Evolutionary conservation across 2,888 invertebrate species (phyloP).

Genomic region (Tribolium freemani): DNA sequence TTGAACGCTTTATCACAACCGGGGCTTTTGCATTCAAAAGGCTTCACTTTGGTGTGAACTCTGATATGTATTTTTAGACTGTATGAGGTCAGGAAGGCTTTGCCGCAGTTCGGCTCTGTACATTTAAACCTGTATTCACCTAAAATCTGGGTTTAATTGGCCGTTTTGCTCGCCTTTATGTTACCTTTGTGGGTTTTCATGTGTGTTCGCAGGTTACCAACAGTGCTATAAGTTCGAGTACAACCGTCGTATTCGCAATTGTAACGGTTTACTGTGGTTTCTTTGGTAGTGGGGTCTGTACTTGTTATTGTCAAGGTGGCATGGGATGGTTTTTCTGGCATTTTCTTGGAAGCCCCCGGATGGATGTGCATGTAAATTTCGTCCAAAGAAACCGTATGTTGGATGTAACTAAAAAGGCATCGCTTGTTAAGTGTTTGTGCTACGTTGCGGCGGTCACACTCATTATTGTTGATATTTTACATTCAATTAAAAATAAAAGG

Average conservation of each 20-base stretch:
- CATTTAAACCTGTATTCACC: constrained; percentile 96
- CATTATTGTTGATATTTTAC: not conserved
- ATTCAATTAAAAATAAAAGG: not conserved
- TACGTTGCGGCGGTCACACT: not conserved
- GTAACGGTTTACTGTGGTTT: constrained; percentile 78
- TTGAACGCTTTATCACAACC: constrained; percentile 95
- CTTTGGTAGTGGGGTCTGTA: constrained; percentile 72
- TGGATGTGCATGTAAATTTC: constrained; percentile 81
- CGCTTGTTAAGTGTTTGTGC: not conserved
- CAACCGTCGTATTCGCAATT: constrained; percentile 92
- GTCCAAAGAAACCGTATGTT: constrained; percentile 78
- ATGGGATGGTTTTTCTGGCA: constrained; percentile 78
- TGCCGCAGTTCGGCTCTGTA: constrained; percentile 87
- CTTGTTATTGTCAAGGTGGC: constrained; percentile 79
- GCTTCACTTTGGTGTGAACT: constrained; percentile 93
- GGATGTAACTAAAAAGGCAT: constrained; percentile 74
- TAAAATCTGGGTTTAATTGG: constrained; percentile 64
- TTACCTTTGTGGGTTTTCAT: constrained; percentile 96
- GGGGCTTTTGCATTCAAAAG: constrained; percentile 86
- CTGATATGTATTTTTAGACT: constrained; percentile 94
- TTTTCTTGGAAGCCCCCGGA: constrained; percentile 74
- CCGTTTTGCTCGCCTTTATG: not conserved
- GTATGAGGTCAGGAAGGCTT: constrained; percentile 95
- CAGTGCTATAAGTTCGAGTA: constrained; percentile 90
- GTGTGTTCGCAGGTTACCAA: constrained; percentile 94